phyloP scores from a whole-genome alignment of 1,140 invertebrate genomes.

The Aporrectodea caliginosa region DNA sequence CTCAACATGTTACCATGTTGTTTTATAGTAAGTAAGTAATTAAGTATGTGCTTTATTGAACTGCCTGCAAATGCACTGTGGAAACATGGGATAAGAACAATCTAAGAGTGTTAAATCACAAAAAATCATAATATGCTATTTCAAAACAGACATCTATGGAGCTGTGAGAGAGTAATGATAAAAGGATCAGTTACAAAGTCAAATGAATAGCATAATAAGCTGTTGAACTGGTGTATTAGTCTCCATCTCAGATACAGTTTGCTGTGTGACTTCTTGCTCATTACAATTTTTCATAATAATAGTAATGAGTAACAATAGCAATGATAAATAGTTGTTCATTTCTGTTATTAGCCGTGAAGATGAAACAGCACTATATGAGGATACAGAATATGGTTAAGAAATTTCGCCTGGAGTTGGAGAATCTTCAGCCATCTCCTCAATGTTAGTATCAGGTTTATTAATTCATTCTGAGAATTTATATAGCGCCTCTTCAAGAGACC shows the following conservation, averaged over 20 bases:
- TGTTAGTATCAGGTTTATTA: slow-evolving; percentile 41
- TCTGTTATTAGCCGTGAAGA: slow-evolving; percentile 41
- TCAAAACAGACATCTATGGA: no score
- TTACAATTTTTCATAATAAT: background rate
- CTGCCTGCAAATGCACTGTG: no score
- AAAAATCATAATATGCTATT: no score
- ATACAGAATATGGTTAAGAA: slow-evolving; percentile 48
- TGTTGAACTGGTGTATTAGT: background rate
- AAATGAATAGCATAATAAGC: background rate
- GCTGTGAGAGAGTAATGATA: background rate
- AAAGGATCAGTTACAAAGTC: background rate
- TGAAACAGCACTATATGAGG: slow-evolving; percentile 46
- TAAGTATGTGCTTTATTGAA: no score
- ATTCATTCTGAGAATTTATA: no score
- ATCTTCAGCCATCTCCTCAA: slow-evolving; percentile 51
- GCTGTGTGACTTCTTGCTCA: background rate
- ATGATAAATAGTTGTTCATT: background rate
- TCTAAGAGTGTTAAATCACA: no score
- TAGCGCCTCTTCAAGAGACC: no score
- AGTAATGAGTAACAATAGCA: no score
- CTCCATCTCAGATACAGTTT: background rate
- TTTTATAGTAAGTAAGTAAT: no score
- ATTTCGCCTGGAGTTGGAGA: slow-evolving; percentile 48
- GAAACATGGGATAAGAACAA: no score
- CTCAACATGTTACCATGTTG: no score